A percentile compares a stretch with the other conserved stretches of the same genome.
These are phyloP conservation scores for Amiota minor DNA, from an alignment of 2,888 invertebrate genomes.

Conservation along the genomic window DNA sequence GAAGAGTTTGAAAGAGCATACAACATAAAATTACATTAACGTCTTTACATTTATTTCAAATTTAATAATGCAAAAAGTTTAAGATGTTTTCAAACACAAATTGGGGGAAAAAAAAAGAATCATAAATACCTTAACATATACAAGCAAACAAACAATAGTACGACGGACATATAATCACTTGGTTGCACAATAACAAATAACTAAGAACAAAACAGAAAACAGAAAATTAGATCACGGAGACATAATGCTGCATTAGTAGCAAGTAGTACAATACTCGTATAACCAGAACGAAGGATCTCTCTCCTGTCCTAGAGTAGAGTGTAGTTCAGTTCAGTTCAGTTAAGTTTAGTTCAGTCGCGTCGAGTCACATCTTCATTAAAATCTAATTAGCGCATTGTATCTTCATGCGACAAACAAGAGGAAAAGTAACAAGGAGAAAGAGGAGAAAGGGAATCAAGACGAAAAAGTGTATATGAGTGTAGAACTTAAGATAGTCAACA, in stretches of 20 bases:
- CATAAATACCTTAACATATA: too few relatives aligned
- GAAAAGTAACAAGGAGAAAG: neutral
- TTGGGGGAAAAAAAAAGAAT: neutral
- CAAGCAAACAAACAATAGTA: too few relatives aligned
- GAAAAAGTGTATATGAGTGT: constrained; percentile 11
- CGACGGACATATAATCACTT: too few relatives aligned
- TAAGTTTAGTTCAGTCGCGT: neutral
- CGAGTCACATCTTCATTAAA: constrained; percentile 70
- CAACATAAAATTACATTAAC: constrained; percentile 17
- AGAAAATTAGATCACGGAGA: too few relatives aligned
- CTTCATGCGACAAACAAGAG: constrained; percentile 1
- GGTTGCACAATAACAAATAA: neutral
- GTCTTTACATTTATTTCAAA: constrained; percentile 13
- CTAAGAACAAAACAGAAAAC: neutral
- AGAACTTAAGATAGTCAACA: neutral
- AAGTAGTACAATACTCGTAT: neutral
- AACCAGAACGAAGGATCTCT: too few relatives aligned
- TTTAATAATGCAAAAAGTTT: constrained; percentile 13
- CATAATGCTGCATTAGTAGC: too few relatives aligned
- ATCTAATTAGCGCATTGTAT: constrained; percentile 69
- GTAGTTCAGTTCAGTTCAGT: too few relatives aligned
- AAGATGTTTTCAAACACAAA: constrained; percentile 2
- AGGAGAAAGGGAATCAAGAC: neutral
- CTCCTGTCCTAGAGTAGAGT: too few relatives aligned
- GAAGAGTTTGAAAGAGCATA: neutral